These are phyloP conservation scores for Gila orcuttii DNA, from an alignment of 2,113 vertebrate genomes.

Conservation along the genomic window DNA sequence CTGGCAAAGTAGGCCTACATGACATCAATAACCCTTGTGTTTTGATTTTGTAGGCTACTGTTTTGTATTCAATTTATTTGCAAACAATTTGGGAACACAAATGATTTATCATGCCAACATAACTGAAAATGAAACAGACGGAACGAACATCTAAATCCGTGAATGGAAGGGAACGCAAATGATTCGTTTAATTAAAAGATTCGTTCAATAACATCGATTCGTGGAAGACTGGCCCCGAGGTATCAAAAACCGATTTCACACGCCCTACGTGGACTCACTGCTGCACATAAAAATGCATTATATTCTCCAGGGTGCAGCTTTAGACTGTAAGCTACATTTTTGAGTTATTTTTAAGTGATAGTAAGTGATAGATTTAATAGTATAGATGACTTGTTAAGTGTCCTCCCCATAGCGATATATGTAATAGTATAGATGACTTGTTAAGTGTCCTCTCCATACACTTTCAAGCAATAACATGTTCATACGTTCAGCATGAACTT, in stretches of 20 bases:
- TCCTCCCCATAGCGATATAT: no score
- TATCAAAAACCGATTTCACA: background rate
- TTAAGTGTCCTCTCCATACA: no score
- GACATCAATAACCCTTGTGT: no score
- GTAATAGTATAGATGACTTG: no score
- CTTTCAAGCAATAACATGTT: no score
- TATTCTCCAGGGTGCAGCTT: background rate
- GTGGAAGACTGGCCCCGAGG: background rate
- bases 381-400: no score
- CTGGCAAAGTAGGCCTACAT: background rate
- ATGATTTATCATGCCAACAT: background rate
- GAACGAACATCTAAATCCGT: background rate
- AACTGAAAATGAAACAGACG: background rate
- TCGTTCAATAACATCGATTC: conserved; percentile 3
- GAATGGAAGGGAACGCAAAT: background rate
- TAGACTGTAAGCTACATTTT: no score
- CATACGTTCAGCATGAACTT: no score
- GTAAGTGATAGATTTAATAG: no score
- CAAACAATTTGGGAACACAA: background rate
- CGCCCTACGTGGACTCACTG: background rate
- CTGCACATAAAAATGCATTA: background rate
- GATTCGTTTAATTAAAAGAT: background rate
- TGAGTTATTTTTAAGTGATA: no score
- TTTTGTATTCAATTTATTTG: background rate
- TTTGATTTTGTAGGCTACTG: background rate